Base-by-base conservation (phyloP, 1,140 invertebrate species). In the Papilio polyxenes region DNA sequence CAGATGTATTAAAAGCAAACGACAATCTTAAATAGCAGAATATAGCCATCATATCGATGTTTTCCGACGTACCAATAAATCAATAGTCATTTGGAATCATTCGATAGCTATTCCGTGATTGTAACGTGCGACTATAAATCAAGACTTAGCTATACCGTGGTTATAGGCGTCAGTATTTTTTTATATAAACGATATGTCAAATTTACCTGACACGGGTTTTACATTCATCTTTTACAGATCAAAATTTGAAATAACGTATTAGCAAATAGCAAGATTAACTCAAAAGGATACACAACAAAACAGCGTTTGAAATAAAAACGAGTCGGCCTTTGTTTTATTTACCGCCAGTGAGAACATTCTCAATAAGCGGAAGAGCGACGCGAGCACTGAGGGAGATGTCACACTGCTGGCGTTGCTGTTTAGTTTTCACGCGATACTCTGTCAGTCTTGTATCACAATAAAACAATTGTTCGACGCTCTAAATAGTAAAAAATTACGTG, bases 281-380 rank as follows among this genome's bases (percentile, higher is more conserved):
- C 1, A 37, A 37, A 31, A 15, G 23, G 62, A 31, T 5, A 8
- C 3, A 59, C 17, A 69, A 69, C 23, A 69, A 31, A 40, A 37
- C 65, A 69, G 6, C 65, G 65, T 37, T 65, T 65, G 11, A 69
- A 69, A 69, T 23, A 69, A 69, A 62, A 37, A 69, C 23, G 13
- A 31, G 65, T 31, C 23, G 23, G 62, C 31, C 62, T 10, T 23
- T 65, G 62, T 23, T 65, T 65, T 65, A 65, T 37, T 65, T 31
- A 65, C 62, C 31, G 62, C 65, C 65, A 65, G 65, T 37, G 65
- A 37, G 65, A 69, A 15, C 23, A 11, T 69, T 69, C 65, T 69
- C 65, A 69, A 69, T 69, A 69, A 69, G 65, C 23, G 65, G 65
- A 69, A 37, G 23, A 69, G 65, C 65, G 23, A 69, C 65, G 65